Percentiles rank a stretch among this genome's conserved stretches.
Evolutionary conservation across 2,113 vertebrate species (phyloP).

Genomic region (Pelusios castaneus): DNA sequence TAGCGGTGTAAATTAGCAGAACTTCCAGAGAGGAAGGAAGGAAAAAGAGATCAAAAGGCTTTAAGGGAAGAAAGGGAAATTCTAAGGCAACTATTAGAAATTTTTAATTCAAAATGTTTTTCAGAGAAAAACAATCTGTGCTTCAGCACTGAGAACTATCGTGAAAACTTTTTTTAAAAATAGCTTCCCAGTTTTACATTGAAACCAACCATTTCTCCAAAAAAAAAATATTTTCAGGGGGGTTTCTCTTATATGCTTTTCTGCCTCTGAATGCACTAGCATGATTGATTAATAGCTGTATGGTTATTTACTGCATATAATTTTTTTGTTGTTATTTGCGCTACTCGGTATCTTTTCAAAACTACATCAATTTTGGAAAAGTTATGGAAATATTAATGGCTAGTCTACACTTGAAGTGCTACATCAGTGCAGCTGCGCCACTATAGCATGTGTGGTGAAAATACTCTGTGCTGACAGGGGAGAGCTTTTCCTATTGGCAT

Average conservation of each 20-base stretch:
- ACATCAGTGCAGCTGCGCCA: not conserved
- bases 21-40: not conserved
- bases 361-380: slow-evolving; percentile 51
- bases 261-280: slow-evolving; percentile 30
- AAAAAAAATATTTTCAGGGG: no score
- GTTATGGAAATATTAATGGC: not conserved
- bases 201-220: not conserved
- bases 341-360: slow-evolving; percentile 13
- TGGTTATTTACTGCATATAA: not conserved
- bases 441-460: not conserved
- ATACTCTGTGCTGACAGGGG: not conserved
- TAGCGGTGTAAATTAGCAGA: not conserved
- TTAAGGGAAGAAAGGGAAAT: not conserved
- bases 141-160: not conserved
- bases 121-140: not conserved
- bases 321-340: not conserved
- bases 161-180: not conserved
- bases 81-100: not conserved
- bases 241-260: slow-evolving; percentile 20
- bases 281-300: slow-evolving; percentile 25
- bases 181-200: not conserved
- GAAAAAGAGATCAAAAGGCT: not conserved
- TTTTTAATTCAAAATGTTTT: rapidly evolving
- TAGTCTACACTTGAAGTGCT: not conserved
- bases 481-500: not conserved